Evolutionary conservation across 2,888 invertebrate species (phyloP).

Genomic region (Coelinius sp.): DNA sequence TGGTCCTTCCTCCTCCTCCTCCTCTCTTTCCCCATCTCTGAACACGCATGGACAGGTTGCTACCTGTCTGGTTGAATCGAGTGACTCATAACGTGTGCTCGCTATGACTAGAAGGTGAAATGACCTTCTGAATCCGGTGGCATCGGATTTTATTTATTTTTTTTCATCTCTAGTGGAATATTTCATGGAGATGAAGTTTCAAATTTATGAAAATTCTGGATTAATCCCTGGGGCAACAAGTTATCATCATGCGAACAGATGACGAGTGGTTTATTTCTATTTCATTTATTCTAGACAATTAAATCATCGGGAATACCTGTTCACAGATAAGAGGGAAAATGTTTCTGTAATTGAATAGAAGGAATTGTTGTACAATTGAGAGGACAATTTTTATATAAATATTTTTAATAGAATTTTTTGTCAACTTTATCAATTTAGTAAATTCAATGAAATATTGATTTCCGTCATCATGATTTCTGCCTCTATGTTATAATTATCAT

Average conservation of each 20-base stretch:
- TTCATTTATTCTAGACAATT: too few relatives aligned
- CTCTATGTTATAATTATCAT: background rate
- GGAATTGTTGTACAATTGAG: too few relatives aligned
- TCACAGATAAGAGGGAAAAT: too few relatives aligned
- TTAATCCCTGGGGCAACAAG: background rate
- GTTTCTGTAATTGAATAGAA: too few relatives aligned
- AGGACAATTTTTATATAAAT: too few relatives aligned
- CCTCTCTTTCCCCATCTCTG: background rate
- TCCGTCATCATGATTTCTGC: background rate
- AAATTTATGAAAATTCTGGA: background rate
- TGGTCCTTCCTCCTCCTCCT: background rate
- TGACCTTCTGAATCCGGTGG: conserved; percentile 57
- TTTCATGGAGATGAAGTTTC: background rate
- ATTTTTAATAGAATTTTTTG: too few relatives aligned
- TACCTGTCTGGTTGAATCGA: conserved; percentile 53
- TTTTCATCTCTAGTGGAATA: conserved; percentile 1
- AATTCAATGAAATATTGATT: too few relatives aligned
- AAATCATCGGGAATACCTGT: too few relatives aligned
- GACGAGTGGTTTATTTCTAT: background rate
- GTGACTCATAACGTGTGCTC: conserved; percentile 59
- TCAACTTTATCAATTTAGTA: too few relatives aligned
- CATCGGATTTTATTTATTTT: conserved; percentile 18
- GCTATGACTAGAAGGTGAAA: conserved; percentile 57
- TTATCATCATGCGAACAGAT: background rate
- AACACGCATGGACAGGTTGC: conserved; percentile 40